These are phyloP conservation scores for Parazoanthus swiftii DNA, from an alignment of 92 coral and sea anemone species.

Conservation along the genomic window DNA sequence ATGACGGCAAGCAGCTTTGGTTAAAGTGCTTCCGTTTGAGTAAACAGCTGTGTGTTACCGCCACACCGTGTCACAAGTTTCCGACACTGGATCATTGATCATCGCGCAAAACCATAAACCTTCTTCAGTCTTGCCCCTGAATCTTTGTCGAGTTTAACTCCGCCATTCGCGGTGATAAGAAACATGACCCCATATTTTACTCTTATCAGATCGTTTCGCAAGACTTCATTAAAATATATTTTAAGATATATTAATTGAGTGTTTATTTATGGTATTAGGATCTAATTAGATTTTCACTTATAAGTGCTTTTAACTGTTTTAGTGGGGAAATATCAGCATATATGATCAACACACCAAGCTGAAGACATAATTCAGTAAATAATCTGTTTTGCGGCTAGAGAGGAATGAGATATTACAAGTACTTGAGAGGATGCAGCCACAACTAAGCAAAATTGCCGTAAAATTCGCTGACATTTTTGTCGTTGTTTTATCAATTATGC, in stretches of 20 bases:
- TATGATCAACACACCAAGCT: conserved; percentile 19
- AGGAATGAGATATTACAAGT: neutral
- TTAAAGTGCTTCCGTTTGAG: neutral
- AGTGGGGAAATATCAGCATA: conserved; percentile 13
- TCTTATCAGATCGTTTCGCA: conserved; percentile 19
- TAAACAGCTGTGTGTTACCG: neutral
- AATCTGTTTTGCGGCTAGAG: conserved; percentile 10
- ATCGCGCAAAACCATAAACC: neutral
- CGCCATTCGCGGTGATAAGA: neutral
- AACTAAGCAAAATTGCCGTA: neutral
- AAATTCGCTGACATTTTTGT: neutral
- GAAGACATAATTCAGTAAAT: conserved; percentile 10
- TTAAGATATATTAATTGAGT: conserved; percentile 29
- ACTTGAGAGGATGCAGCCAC: no score
- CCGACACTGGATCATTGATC: neutral
- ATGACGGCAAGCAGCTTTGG: neutral
- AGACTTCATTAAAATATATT: neutral
- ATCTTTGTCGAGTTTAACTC: neutral
- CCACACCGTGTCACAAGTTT: neutral
- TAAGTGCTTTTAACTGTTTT: conserved; percentile 35
- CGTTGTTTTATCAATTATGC: no score
- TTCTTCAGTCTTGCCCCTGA: neutral
- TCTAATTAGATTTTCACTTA: conserved; percentile 42
- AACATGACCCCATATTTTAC: neutral
- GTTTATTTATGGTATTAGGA: conserved; percentile 11